A percentile compares a stretch with the other conserved stretches of the same genome.
These are phyloP conservation scores for Rhea pennata DNA, from an alignment of 2,113 vertebrate genomes.

Conservation along the genomic window DNA sequence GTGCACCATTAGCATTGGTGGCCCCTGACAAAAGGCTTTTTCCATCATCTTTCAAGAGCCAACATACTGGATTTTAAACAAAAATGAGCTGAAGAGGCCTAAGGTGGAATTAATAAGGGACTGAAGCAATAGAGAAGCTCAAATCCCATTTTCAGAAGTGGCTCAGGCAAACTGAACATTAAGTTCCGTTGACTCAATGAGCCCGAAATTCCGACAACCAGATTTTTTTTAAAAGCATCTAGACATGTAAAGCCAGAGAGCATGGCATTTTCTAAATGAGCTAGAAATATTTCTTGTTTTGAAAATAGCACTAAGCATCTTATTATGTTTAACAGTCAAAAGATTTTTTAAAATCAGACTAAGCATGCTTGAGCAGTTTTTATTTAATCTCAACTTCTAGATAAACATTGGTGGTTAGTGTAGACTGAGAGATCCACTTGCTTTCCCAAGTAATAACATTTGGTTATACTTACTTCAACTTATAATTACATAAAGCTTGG, in stretches of 20 bases:
- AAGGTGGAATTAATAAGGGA: neutral
- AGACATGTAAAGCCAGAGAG: neutral
- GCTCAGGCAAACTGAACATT: neutral
- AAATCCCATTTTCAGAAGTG: neutral
- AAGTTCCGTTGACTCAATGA: neutral
- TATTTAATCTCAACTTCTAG: neutral
- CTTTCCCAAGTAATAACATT: neutral
- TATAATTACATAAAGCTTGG: neutral
- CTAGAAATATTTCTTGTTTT: neutral
- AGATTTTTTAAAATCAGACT: neutral
- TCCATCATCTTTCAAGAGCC: neutral
- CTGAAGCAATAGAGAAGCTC: neutral
- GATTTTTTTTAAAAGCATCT: neutral
- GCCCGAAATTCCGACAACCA: neutral
- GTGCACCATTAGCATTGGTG: neutral
- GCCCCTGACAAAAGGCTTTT: neutral
- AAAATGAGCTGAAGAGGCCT: neutral
- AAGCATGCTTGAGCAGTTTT: neutral
- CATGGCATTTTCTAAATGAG: neutral
- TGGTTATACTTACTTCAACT: neutral
- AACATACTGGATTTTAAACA: neutral
- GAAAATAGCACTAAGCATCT: slow-evolving; percentile 17
- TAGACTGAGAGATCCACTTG: accelerated
- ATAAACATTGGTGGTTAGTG: accelerated
- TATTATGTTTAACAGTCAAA: slow-evolving; percentile 1